Percentiles rank a stretch among this genome's conserved stretches.
Evolutionary conservation across 2,797 vertebrate genomes (phyloP).

Genomic region (Ateles fusciceps): DNA sequence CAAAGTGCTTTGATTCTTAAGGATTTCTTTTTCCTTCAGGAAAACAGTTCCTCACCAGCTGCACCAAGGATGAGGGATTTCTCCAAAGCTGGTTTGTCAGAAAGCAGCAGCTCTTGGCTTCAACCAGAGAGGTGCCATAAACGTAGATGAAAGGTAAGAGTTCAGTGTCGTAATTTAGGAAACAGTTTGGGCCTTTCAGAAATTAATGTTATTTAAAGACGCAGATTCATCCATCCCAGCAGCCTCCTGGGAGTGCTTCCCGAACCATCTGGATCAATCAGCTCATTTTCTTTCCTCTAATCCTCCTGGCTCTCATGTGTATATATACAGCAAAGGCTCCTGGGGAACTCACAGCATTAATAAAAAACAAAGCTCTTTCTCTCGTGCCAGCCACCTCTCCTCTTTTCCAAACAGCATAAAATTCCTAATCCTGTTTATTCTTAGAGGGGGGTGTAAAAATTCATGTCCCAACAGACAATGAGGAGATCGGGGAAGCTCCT

Average conservation of each 20-base stretch:
- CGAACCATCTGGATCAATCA: constrained; percentile 55
- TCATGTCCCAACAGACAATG: constrained; percentile 52
- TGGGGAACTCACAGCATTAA: constrained; percentile 32
- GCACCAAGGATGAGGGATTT: background rate
- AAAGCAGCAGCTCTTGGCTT: constrained; percentile 17
- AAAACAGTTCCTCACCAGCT: background rate
- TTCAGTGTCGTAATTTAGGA: constrained; percentile 48
- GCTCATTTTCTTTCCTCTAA: constrained; percentile 64
- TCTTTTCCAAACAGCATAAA: constrained; percentile 67
- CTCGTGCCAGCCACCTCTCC: constrained; percentile 55
- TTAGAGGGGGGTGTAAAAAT: constrained; percentile 40
- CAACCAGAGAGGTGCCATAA: constrained; percentile 30
- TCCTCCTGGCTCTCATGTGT: constrained; percentile 13
- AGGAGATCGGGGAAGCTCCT: background rate
- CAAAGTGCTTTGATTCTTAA: constrained; percentile 1
- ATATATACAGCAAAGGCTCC: background rate
- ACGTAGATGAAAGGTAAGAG: constrained; percentile 67
- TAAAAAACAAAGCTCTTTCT: constrained; percentile 59
- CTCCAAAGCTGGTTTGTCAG: background rate
- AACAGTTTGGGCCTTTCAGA: constrained; percentile 74
- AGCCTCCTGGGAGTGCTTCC: constrained; percentile 57
- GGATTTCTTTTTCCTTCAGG: background rate
- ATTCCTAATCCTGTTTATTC: constrained; percentile 71
- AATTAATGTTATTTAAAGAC: constrained; percentile 74
- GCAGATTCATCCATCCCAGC: constrained; percentile 53